Evolutionary conservation across 1,140 invertebrate species (phyloP), one percentile per base, ranked within the genome.

Genomic region (Dendrolimus punctatus): DNA sequence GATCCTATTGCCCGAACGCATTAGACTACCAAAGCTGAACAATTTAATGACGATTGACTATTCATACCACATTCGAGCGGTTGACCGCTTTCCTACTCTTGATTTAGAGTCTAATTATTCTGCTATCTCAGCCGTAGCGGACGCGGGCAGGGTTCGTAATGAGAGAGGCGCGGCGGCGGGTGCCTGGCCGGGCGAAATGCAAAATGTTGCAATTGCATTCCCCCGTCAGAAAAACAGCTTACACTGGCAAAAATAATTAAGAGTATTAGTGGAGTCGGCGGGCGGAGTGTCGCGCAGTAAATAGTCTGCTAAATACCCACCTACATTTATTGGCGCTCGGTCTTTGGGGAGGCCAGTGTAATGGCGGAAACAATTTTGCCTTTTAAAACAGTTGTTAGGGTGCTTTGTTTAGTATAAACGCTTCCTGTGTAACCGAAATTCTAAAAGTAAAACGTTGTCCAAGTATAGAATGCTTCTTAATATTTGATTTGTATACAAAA

Each of bases 21-120:
- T 83, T 76, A 85, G 80, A 81, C 76, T 80, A 80, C 69, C 79
- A 85, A 83, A 83, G 73, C 78, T 76, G 78, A 85, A 85, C 80
- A 77, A 81, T 83, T 81, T 83, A 85, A 85, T 85, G 80, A 80
- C 75, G 73, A 80, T 83, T 83, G 82, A 85, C 82, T 85, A 85
- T 85, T 85, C 81, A 83, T 83, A 79, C 78, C 72, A 77, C 73
- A 84, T 80, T 76, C 74, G 68, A 79, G 69, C 61, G 79, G 79
- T 72, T 79, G 78, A 81, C 76, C 81, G 77, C 75, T 76, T 73
- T 70, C 71, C 72, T 78, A 73, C 75, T 80, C 80, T 79, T 81
- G 81, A 85, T 83, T 81, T 85, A 79, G 80, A 80, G 67, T 79
- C 76, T 82, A 81, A 85, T 85, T 85, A 85, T 79, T 76, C 73